These are phyloP conservation scores for Oreochromis niloticus DNA, from an alignment of 2,113 vertebrate species.

Conservation along the genomic window DNA sequence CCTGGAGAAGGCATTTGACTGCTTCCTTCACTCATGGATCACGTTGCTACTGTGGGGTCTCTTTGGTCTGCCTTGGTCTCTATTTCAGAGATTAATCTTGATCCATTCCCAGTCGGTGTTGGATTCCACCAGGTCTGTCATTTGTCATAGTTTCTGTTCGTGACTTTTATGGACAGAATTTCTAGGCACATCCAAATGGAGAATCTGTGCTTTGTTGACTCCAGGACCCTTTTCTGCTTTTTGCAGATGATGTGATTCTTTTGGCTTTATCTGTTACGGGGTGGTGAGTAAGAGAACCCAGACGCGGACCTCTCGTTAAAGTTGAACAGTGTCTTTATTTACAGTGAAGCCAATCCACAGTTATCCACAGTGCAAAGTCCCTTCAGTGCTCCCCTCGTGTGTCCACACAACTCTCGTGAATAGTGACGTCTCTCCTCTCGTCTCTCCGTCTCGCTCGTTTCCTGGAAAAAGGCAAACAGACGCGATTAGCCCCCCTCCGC, in stretches of 20 bases:
- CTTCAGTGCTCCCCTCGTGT: too few relatives aligned
- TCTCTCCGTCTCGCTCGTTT: too few relatives aligned
- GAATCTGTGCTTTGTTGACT: neutral
- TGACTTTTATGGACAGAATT: neutral
- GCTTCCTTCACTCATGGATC: neutral
- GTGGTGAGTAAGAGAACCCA: too few relatives aligned
- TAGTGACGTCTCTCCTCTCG: too few relatives aligned
- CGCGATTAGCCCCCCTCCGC: too few relatives aligned
- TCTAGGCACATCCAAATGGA: neutral
- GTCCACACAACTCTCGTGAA: too few relatives aligned
- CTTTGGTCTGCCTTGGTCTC: neutral
- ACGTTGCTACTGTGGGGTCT: neutral
- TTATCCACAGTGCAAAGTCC: too few relatives aligned
- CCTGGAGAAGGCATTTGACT: neutral
- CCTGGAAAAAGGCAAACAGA: too few relatives aligned
- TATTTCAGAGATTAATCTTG: neutral
- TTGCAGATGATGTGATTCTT: neutral
- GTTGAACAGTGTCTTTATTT: too few relatives aligned
- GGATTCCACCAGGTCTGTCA: neutral
- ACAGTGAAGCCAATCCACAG: too few relatives aligned
- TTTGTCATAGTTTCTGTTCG: neutral
- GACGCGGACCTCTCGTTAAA: too few relatives aligned
- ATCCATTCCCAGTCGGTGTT: neutral
- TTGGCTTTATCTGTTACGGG: neutral
- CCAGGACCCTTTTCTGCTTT: neutral